Percentiles rank a stretch among this genome's conserved stretches.
Conservation (phyloP, 2,888 invertebrate genomes). For the Pristionchus fissidentatus region DNA sequence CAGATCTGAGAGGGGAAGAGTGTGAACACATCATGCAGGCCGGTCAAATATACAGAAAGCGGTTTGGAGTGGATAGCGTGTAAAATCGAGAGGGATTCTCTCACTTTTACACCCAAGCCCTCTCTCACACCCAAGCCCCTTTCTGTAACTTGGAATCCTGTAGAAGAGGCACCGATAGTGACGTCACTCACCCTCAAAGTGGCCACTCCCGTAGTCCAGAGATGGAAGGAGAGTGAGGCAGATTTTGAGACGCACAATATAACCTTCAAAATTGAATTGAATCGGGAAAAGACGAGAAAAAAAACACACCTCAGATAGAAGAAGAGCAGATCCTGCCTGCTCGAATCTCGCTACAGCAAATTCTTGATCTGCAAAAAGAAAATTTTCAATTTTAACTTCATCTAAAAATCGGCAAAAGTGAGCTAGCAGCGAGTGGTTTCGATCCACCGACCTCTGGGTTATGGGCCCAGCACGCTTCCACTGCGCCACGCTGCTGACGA, state of each 20-base stretch:
- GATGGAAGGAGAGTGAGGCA: conserved; percentile 59
- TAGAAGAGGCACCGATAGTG: background rate
- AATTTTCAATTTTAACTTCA: background rate
- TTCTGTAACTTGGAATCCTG: background rate
- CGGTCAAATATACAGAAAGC: too few species aligned
- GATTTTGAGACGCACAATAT: conserved; percentile 58
- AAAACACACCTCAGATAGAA: conserved; percentile 57
- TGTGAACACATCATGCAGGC: too few species aligned
- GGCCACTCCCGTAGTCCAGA: conserved; percentile 65
- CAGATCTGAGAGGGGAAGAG: conserved; percentile 54
- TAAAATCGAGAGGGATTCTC: background rate
- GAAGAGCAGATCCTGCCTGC: conserved; percentile 60
- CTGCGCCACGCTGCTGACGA: conserved; percentile 66
- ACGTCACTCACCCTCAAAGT: conserved; percentile 57
- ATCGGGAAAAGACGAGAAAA: background rate
- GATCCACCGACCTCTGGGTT: conserved; percentile 89
- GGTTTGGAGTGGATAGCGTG: background rate
- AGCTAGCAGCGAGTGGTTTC: conserved; percentile 74
- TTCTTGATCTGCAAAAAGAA: conserved; percentile 60
- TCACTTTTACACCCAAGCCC: too few species aligned
- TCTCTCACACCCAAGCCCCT: too few species aligned
- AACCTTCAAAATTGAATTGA: conserved; percentile 43
- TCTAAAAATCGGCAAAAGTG: background rate
- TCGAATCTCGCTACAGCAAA: conserved; percentile 69
- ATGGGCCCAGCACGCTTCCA: conserved; percentile 86